Percentiles rank a stretch among this genome's conserved stretches.
These are phyloP conservation scores for Andrena cerasifolii DNA, from an alignment of 1,140 invertebrate species.

Conservation along the genomic window DNA sequence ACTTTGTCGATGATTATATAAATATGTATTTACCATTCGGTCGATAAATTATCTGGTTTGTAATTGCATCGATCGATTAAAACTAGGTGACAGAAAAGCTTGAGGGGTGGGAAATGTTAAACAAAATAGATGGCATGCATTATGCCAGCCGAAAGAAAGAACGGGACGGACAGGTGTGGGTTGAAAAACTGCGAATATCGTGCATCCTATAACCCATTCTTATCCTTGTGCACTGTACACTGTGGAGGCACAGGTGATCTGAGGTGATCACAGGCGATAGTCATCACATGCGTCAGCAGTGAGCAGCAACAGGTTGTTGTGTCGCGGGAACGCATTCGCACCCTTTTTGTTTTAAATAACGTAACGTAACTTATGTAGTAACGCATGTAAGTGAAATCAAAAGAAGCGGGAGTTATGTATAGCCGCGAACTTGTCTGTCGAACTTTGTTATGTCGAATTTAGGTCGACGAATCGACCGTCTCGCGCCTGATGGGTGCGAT, in stretches of 20 bases:
- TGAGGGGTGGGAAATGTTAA: neutral
- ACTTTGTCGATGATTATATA: too few species aligned
- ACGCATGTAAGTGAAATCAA: slow-evolving; percentile 12
- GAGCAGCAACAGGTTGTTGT: slow-evolving; percentile 59
- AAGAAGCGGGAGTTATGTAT: slow-evolving; percentile 3
- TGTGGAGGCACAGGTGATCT: slow-evolving; percentile 38
- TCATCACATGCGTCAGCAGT: slow-evolving; percentile 51
- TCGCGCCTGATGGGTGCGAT: slow-evolving; percentile 17
- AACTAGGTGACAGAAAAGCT: neutral
- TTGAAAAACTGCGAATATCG: too few species aligned
- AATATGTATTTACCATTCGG: too few species aligned
- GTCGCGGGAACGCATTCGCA: slow-evolving; percentile 29
- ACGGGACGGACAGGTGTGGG: neutral
- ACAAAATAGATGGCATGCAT: slow-evolving; percentile 19
- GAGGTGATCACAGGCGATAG: slow-evolving; percentile 27
- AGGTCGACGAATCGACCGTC: neutral
- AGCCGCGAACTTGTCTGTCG: slow-evolving; percentile 2
- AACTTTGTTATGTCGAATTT: slow-evolving; percentile 13
- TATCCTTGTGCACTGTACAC: too few species aligned
- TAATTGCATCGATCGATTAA: too few species aligned
- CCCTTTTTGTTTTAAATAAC: slow-evolving; percentile 28
- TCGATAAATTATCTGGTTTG: too few species aligned
- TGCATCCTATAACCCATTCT: too few species aligned
- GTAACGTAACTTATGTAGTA: too few species aligned
- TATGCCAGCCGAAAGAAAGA: neutral